A percentile compares a stretch with the other conserved stretches of the same genome.
Conservation (phyloP, 2,888 invertebrate species). For the Andrena camellia region DNA sequence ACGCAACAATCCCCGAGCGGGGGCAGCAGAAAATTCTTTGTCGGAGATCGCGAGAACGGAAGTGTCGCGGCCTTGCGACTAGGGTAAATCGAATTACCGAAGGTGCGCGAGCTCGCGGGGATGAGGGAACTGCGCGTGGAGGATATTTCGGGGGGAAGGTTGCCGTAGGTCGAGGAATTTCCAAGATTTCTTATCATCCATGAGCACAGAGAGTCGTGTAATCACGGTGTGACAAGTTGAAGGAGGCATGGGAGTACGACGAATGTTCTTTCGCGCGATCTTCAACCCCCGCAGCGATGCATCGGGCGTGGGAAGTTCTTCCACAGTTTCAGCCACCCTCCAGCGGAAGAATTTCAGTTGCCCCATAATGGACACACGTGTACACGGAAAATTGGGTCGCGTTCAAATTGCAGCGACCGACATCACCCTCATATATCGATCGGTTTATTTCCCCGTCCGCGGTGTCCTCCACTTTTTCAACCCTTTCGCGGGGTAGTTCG, state of each 20-base stretch:
- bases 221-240: neutral
- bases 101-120: neutral
- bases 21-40: conserved; percentile 41
- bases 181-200: conserved; percentile 1
- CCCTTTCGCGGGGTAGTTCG: conserved; percentile 82
- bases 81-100: conserved; percentile 42
- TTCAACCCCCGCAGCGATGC: neutral
- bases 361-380: conserved; percentile 19
- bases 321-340: neutral
- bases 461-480: conserved; percentile 76
- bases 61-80: conserved; percentile 31
- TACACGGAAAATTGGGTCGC: conserved; percentile 58
- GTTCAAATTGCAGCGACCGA: conserved; percentile 52
- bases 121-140: conserved; percentile 14
- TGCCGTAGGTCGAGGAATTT: neutral
- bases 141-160: conserved; percentile 20
- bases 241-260: too few relatives aligned
- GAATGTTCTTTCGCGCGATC: neutral
- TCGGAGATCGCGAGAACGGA: conserved; percentile 47
- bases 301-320: neutral
- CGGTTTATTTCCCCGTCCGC: conserved; percentile 58
- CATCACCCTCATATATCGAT: conserved; percentile 66
- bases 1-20: conserved; percentile 48
- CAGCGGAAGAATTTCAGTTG: conserved; percentile 6
- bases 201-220: conserved; percentile 4